Evolutionary conservation across 2,888 invertebrate species (phyloP).

Genomic region (Cosmia pyralina): DNA sequence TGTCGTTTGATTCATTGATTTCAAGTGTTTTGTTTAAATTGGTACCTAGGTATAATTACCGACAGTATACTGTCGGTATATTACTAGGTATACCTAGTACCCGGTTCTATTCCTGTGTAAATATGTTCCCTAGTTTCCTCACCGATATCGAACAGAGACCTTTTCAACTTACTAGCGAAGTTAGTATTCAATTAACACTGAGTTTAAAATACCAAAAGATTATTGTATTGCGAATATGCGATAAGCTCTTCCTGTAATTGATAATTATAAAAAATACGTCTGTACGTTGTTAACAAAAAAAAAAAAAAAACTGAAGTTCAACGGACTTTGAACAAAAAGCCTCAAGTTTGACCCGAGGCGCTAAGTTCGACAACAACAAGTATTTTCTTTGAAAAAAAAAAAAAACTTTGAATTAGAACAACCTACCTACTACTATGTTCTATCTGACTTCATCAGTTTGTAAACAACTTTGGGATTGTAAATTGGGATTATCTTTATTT

Average conservation of each 20-base stretch:
- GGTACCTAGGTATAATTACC: neutral
- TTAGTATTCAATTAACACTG: neutral
- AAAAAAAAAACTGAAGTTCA: slow-evolving; percentile 40
- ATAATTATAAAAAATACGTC: too few species aligned
- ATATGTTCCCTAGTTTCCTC: too few species aligned
- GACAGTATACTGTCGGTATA: too few species aligned
- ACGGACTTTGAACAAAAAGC: slow-evolving; percentile 42
- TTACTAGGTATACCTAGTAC: too few species aligned
- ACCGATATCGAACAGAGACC: neutral
- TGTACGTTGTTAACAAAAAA: too few species aligned
- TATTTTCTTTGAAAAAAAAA: neutral
- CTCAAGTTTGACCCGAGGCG: slow-evolving; percentile 25
- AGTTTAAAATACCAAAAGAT: neutral
- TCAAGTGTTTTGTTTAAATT: slow-evolving; percentile 1
- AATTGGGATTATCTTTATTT: too few species aligned
- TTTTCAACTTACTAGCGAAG: too few species aligned
- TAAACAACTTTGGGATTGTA: neutral
- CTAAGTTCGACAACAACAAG: slow-evolving; percentile 19
- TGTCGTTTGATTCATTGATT: slow-evolving; percentile 11
- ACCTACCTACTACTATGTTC: neutral
- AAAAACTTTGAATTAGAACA: neutral
- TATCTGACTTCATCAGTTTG: neutral
- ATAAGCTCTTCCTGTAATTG: neutral
- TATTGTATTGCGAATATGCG: too few species aligned
- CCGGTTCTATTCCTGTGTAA: too few species aligned